Evolutionary conservation across 1,140 invertebrate species (phyloP).

Genomic region (Pemphigus obesinymphae): DNA sequence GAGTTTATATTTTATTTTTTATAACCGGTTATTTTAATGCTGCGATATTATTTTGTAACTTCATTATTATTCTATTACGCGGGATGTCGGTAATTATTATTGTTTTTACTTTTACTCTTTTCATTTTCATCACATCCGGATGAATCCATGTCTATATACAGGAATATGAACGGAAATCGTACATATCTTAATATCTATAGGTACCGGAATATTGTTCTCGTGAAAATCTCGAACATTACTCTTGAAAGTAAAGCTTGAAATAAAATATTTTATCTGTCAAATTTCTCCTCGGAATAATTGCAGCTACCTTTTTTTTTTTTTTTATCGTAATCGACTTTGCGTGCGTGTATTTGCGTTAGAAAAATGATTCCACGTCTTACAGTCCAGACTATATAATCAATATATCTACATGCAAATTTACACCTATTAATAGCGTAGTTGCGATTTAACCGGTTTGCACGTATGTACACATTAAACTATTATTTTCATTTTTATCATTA

Average conservation of each 20-base stretch:
- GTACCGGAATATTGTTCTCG: not conserved
- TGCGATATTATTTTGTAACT: not conserved
- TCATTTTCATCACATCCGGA: not conserved
- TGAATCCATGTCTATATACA: too few species aligned
- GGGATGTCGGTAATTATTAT: not conserved
- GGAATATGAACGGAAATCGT: too few species aligned
- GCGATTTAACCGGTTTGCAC: conserved; percentile 6
- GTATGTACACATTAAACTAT: not conserved
- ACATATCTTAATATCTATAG: not conserved
- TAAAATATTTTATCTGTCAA: not conserved
- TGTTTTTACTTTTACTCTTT: conserved; percentile 5
- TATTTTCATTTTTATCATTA: conserved; percentile 20
- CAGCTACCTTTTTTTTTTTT: not conserved
- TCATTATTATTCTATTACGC: not conserved
- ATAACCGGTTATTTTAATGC: conserved; percentile 8
- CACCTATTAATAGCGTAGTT: not conserved
- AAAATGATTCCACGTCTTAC: not conserved
- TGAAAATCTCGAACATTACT: too few species aligned
- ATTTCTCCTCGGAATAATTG: not conserved
- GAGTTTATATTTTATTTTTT: not conserved
- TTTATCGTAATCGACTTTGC: not conserved
- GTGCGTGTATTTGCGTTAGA: not conserved
- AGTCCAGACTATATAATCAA: not conserved
- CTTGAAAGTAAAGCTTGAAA: too few species aligned
- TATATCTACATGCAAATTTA: not conserved